Evolutionary conservation across 53 echinoderm and acorn worm genomes (phyloP).

Genomic region (Echinometra lucunter): DNA sequence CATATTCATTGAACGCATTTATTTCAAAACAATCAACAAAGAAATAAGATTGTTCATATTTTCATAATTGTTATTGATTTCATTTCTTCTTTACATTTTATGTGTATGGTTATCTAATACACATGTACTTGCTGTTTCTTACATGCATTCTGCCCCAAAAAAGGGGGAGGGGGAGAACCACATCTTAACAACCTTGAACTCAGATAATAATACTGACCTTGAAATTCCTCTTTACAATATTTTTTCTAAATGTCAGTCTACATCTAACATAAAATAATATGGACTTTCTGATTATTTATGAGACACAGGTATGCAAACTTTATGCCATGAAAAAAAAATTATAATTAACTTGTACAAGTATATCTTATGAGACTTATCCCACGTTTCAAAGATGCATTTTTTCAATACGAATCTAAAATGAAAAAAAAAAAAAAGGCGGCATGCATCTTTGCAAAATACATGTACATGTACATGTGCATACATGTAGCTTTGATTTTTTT

Average conservation of each 20-base stretch:
- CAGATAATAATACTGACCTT: neutral
- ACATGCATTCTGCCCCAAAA: conserved; percentile 11
- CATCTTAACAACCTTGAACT: neutral
- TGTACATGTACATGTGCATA: too few species aligned
- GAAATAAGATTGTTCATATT: neutral
- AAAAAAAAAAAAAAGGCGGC: too few species aligned
- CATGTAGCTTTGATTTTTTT: too few species aligned
- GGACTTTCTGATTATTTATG: neutral
- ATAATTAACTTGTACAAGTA: neutral
- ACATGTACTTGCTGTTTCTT: neutral
- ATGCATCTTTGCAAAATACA: too few species aligned
- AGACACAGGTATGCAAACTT: too few species aligned
- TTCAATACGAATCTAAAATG: too few species aligned
- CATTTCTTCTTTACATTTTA: too few species aligned
- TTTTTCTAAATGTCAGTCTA: neutral
- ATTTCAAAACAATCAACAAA: neutral
- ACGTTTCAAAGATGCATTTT: neutral
- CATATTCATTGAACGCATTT: neutral
- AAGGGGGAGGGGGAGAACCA: neutral
- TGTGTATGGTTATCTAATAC: too few species aligned
- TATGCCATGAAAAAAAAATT: too few species aligned
- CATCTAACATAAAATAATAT: neutral
- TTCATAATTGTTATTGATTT: neutral
- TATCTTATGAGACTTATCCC: neutral
- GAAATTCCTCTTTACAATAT: neutral